Evolutionary conservation across 2,888 invertebrate species (phyloP).

Genomic region (Cantharis rufa): DNA sequence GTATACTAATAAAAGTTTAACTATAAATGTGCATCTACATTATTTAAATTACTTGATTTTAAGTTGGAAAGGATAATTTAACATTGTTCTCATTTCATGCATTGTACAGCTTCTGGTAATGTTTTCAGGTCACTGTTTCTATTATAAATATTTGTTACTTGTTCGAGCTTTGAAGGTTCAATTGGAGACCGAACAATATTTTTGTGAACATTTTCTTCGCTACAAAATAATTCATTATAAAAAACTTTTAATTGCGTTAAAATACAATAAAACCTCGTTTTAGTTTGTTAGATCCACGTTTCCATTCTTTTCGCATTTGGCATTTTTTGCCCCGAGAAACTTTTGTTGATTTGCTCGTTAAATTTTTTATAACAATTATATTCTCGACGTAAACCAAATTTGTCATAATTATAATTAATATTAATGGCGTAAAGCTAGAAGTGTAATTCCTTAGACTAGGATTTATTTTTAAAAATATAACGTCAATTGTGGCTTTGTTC

Average conservation of each 20-base stretch:
- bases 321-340: neutral
- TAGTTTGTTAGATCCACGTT: neutral
- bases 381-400: neutral
- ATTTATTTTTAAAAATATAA: neutral
- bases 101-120: neutral
- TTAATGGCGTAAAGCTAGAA: neutral
- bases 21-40: neutral
- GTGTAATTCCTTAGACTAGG: neutral
- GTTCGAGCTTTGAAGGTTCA: neutral
- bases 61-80: neutral
- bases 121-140: neutral
- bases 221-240: neutral
- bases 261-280: neutral
- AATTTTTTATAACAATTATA: neutral
- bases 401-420: neutral
- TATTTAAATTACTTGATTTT: neutral
- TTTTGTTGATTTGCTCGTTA: neutral
- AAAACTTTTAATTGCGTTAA: neutral
- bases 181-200: neutral
- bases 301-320: neutral
- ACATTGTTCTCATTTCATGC: neutral
- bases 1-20: slow-evolving; percentile 4
- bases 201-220: neutral
- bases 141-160: neutral
- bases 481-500: neutral